These are phyloP conservation scores for Rhyzopertha dominica DNA, from an alignment of 1,140 invertebrate species.

Conservation along the genomic window DNA sequence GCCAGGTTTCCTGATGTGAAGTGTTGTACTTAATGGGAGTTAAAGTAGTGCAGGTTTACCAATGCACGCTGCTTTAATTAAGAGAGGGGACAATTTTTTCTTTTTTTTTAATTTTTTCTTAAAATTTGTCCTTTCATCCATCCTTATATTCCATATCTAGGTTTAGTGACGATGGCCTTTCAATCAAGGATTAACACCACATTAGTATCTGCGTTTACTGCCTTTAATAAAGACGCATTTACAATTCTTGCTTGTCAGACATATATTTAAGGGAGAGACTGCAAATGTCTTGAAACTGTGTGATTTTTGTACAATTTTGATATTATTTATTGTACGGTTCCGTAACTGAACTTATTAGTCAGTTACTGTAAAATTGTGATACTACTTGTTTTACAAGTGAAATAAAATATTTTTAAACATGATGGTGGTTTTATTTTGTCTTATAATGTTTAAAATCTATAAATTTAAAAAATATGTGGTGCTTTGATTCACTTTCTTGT, in stretches of 20 bases:
- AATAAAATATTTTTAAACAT: no score
- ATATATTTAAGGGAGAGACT: neutral
- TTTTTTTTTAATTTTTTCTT: slow-evolving; percentile 4
- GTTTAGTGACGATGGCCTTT: slow-evolving; percentile 1
- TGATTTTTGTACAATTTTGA: slow-evolving; percentile 21
- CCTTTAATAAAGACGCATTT: slow-evolving; percentile 6
- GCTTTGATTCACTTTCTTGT: no score
- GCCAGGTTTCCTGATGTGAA: slow-evolving; percentile 2
- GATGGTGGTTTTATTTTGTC: no score
- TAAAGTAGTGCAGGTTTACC: neutral
- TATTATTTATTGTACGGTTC: slow-evolving; percentile 24
- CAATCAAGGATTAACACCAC: slow-evolving; percentile 7
- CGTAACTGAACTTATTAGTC: slow-evolving; percentile 20
- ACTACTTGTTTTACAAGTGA: slow-evolving; percentile 15
- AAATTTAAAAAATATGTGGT: no score
- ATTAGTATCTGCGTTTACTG: slow-evolving; percentile 5
- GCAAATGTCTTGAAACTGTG: slow-evolving; percentile 1
- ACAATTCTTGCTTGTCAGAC: neutral
- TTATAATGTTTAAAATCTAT: no score
- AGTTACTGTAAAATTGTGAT: no score
- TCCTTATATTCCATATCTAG: neutral
- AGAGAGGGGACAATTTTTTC: neutral
- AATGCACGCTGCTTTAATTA: neutral
- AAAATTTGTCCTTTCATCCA: slow-evolving; percentile 7
- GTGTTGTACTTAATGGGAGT: slow-evolving; percentile 1